Evolutionary conservation across 2,888 invertebrate species (phyloP).

Genomic region (Drosophila stalkeri): DNA sequence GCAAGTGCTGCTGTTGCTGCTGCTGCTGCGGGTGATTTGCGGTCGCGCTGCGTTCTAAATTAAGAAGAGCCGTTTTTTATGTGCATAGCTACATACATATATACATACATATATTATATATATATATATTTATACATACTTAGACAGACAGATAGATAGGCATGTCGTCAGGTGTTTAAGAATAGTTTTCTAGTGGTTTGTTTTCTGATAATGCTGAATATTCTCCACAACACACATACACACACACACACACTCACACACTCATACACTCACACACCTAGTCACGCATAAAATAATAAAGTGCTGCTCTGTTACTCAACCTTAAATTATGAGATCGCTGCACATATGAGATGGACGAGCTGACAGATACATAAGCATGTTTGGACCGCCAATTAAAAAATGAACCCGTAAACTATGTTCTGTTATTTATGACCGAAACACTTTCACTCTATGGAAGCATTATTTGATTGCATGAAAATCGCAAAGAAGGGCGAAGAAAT

Average conservation of each 20-base stretch:
- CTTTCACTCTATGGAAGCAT: constrained; percentile 1
- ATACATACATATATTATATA: constrained; percentile 9
- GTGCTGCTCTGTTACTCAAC: constrained; percentile 52
- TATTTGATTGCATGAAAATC: neutral
- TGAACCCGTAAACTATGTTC: constrained; percentile 17
- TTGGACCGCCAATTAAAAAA: constrained; percentile 24
- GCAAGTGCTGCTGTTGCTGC: neutral
- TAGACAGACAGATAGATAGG: constrained; percentile 19
- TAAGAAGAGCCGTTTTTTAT: constrained; percentile 53
- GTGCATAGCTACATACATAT: constrained; percentile 25
- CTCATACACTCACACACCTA: neutral
- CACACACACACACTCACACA: constrained; percentile 2
- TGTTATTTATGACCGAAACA: constrained; percentile 8
- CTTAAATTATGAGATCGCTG: constrained; percentile 29
- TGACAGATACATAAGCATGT: constrained; percentile 41
- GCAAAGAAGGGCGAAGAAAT: neutral
- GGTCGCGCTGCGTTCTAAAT: constrained; percentile 70
- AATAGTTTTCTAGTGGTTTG: constrained; percentile 67
- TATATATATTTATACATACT: constrained; percentile 7
- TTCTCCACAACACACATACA: constrained; percentile 34
- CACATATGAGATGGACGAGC: constrained; percentile 33
- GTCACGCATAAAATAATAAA: constrained; percentile 40
- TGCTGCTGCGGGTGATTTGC: constrained; percentile 60
- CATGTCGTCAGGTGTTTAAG: constrained; percentile 75
- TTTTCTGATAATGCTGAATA: constrained; percentile 59